Conservation (phyloP, 2,113 vertebrate genomes). For the Hippocampus mohnikei region DNA sequence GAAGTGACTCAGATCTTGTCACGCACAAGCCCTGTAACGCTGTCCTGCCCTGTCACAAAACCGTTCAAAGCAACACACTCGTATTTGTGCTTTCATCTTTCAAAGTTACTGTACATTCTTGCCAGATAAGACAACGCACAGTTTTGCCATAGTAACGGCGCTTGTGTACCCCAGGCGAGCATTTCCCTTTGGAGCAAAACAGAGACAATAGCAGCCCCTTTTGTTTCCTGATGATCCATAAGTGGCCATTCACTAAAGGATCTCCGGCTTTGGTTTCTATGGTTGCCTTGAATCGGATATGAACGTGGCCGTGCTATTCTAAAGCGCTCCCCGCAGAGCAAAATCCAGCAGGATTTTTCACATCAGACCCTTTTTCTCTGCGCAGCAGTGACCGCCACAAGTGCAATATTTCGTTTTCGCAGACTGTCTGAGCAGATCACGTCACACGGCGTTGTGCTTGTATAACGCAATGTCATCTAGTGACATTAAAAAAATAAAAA, state of each 20-base stretch:
- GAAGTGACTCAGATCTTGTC: neutral
- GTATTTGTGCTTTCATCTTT: conserved; percentile 18
- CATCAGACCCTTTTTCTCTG: neutral
- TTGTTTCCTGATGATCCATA: conserved; percentile 28
- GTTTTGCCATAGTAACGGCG: conserved; percentile 56
- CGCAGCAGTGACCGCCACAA: conserved; percentile 33
- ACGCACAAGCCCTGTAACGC: neutral
- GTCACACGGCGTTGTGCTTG: conserved; percentile 62
- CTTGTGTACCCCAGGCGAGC: conserved; percentile 28
- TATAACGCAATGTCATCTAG: conserved; percentile 60
- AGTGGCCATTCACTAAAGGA: conserved; percentile 26
- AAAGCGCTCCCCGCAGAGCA: neutral
- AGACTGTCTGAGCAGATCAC: conserved; percentile 55
- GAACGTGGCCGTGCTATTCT: neutral
- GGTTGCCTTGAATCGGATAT: neutral
- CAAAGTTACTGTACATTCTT: conserved; percentile 27
- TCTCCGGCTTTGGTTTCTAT: conserved; percentile 16
- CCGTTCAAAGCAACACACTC: neutral
- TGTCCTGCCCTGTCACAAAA: conserved; percentile 1
- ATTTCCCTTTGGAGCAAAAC: conserved; percentile 19
- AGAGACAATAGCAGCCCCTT: neutral
- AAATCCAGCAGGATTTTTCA: neutral
- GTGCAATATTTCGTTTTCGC: conserved; percentile 47
- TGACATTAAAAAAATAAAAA: conserved; percentile 52
- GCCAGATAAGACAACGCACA: conserved; percentile 24